A percentile compares a stretch with the other conserved stretches of the same genome.
Conservation (phyloP, 2,888 invertebrate species). For the Eupsilia transversa region DNA sequence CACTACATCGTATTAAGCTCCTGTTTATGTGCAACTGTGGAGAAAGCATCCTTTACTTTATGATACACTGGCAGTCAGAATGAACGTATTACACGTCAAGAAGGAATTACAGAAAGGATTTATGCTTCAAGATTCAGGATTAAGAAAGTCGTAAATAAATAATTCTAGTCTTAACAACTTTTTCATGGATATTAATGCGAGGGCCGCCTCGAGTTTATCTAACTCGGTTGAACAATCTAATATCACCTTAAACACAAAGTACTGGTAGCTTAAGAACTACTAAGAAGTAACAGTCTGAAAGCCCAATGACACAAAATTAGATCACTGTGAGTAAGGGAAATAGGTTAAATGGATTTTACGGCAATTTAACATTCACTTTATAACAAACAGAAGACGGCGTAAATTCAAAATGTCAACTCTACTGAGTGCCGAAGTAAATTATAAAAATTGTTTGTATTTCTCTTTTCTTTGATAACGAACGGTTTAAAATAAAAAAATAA, state of each 20-base stretch:
- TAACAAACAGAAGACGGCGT: slow-evolving; percentile 64
- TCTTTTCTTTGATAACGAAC: slow-evolving; percentile 61
- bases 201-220: slow-evolving; percentile 33
- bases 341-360: slow-evolving; percentile 60
- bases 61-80: slow-evolving; percentile 56
- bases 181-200: slow-evolving; percentile 53
- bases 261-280: slow-evolving; percentile 35
- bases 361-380: slow-evolving; percentile 64
- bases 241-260: slow-evolving; percentile 32
- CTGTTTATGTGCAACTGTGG: slow-evolving; percentile 58
- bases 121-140: slow-evolving; percentile 42
- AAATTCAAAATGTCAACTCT: slow-evolving; percentile 66
- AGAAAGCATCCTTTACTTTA: slow-evolving; percentile 59
- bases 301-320: slow-evolving; percentile 52
- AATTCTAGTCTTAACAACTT: slow-evolving; percentile 47
- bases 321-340: slow-evolving; percentile 53
- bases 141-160: slow-evolving; percentile 54
- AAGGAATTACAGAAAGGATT: slow-evolving; percentile 52
- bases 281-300: slow-evolving; percentile 22
- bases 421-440: slow-evolving; percentile 66
- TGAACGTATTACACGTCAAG: slow-evolving; percentile 53
- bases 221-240: slow-evolving; percentile 33
- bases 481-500: too few relatives aligned
- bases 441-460: slow-evolving; percentile 69
- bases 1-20: slow-evolving; percentile 55